These are phyloP conservation scores for Alces alces DNA, from an alignment of 2,113 vertebrate genomes.

Conservation along the genomic window DNA sequence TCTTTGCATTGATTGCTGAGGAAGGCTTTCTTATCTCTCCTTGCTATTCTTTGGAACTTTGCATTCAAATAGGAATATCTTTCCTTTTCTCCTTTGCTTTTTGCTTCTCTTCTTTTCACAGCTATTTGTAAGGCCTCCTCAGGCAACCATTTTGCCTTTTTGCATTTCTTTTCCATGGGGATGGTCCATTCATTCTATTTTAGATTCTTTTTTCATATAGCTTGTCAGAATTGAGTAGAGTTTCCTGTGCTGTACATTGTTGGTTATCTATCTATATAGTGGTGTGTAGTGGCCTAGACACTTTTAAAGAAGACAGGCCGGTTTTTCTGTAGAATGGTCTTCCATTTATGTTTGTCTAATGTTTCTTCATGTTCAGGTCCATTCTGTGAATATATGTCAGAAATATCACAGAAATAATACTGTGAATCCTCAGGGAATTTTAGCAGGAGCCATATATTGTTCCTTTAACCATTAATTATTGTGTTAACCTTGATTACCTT, in stretches of 20 bases:
- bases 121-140: too few species aligned
- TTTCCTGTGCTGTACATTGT: background rate
- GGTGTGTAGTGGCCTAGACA: background rate
- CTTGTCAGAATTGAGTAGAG: background rate
- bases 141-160: too few species aligned
- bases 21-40: too few species aligned
- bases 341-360: background rate
- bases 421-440: background rate
- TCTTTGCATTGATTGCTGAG: too few species aligned
- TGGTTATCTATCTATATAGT: background rate
- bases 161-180: too few species aligned
- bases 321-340: background rate
- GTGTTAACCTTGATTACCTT: constrained; percentile 2
- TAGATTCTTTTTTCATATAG: background rate
- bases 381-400: background rate
- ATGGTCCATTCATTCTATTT: background rate
- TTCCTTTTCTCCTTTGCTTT: too few species aligned
- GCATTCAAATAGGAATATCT: too few species aligned
- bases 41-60: too few species aligned
- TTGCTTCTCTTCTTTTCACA: too few species aligned
- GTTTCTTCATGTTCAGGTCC: background rate
- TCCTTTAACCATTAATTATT: background rate
- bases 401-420: background rate
- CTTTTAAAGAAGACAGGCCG: background rate
- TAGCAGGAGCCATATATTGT: background rate